Evolutionary conservation across 2,113 vertebrate species (phyloP).

Genomic region (Elephas maximus): DNA sequence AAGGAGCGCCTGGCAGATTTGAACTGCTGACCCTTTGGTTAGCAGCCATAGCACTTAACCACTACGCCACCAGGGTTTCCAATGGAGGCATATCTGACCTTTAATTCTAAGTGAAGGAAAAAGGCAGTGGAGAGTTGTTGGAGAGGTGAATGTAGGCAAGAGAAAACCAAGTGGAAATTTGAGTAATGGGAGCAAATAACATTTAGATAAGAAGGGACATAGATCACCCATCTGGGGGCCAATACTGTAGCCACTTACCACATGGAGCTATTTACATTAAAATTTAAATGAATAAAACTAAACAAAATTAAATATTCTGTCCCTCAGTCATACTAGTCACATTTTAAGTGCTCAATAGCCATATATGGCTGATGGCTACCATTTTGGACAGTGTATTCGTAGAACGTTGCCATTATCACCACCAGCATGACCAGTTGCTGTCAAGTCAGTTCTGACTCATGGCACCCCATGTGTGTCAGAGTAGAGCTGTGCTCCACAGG

Average conservation of each 20-base stretch:
- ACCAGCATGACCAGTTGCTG: neutral
- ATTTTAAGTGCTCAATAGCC: neutral
- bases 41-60: too few relatives aligned
- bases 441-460: neutral
- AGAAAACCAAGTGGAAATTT: neutral
- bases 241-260: neutral
- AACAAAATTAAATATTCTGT: neutral
- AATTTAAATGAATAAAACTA: neutral
- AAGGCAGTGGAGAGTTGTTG: neutral
- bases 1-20: too few relatives aligned
- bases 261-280: neutral
- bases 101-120: slow-evolving; percentile 49
- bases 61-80: too few relatives aligned
- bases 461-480: neutral
- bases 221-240: neutral
- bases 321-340: neutral
- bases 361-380: neutral
- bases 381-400: neutral
- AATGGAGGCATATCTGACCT: neutral
- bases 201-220: slow-evolving; percentile 10
- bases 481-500: neutral
- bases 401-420: neutral
- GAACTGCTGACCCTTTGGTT: too few relatives aligned
- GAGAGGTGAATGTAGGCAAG: neutral
- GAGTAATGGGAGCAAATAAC: neutral